Evolutionary conservation across 2,797 vertebrate genomes (phyloP).

Genomic region (Anableps anableps): DNA sequence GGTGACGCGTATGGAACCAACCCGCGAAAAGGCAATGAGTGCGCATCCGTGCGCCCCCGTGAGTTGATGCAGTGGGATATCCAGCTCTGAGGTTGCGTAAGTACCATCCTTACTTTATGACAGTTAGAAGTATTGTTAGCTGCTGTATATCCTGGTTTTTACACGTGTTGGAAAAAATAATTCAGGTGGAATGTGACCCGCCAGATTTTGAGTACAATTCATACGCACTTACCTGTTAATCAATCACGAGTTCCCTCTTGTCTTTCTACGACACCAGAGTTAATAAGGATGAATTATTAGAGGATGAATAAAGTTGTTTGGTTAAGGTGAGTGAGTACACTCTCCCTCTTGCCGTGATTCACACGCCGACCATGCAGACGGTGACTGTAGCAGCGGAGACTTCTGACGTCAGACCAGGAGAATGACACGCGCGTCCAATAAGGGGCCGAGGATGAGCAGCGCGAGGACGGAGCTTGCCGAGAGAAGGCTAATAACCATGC

Average conservation of each 20-base stretch:
- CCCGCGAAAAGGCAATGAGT: not conserved
- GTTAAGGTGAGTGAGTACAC: slow-evolving; percentile 18
- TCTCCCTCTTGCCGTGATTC: slow-evolving; percentile 59
- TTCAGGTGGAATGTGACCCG: no score
- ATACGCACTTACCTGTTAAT: not conserved
- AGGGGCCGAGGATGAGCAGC: slow-evolving; percentile 82
- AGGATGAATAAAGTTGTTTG: not conserved
- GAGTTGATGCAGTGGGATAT: slow-evolving; percentile 45
- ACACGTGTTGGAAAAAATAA: not conserved
- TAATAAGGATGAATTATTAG: not conserved
- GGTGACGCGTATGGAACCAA: slow-evolving; percentile 18
- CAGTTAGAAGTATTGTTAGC: slow-evolving; percentile 17
- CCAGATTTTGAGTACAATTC: not conserved
- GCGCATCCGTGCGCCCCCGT: not conserved
- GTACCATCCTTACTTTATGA: slow-evolving; percentile 4
- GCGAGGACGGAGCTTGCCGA: slow-evolving; percentile 73
- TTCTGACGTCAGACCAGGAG: slow-evolving; percentile 91
- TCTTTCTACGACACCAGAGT: not conserved
- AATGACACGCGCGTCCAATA: slow-evolving; percentile 87
- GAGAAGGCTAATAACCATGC: slow-evolving; percentile 80
- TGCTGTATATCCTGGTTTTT: slow-evolving; percentile 12
- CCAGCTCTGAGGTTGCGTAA: slow-evolving; percentile 48
- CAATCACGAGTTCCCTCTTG: not conserved
- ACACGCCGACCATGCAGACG: slow-evolving; percentile 79
- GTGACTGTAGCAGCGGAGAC: slow-evolving; percentile 83